These are phyloP conservation scores for Perognathus longimembris DNA, from an alignment of 2,113 vertebrate species.

Conservation along the genomic window DNA sequence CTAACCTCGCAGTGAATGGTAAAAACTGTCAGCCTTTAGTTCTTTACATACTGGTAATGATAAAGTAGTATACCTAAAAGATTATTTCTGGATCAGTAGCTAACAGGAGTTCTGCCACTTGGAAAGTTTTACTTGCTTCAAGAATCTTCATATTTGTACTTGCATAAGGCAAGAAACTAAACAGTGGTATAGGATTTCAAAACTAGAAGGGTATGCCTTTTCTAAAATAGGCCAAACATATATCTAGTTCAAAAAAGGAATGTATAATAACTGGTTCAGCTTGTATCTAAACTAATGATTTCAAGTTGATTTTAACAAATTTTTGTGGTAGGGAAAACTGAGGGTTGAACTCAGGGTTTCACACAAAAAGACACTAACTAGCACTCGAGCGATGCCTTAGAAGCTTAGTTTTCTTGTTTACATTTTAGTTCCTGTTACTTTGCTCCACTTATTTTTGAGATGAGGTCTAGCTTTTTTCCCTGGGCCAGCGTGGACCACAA, in stretches of 20 bases:
- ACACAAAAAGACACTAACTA: no score
- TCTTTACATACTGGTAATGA: not conserved
- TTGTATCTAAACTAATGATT: conserved; percentile 40
- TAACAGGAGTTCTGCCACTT: not conserved
- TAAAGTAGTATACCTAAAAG: not conserved
- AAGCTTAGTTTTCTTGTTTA: no score
- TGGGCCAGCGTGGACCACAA: no score
- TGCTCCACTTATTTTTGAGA: no score
- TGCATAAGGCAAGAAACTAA: not conserved
- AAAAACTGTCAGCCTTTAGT: not conserved
- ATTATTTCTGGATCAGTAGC: not conserved
- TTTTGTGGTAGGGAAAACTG: no score
- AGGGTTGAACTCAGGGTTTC: no score
- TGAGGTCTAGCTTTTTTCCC: no score
- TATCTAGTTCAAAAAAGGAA: not conserved
- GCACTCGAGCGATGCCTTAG: no score
- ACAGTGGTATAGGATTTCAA: not conserved
- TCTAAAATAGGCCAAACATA: not conserved
- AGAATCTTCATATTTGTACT: not conserved
- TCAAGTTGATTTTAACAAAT: conserved; percentile 2
- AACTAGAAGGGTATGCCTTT: not conserved
- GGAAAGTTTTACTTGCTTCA: conserved; percentile 1
- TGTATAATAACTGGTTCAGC: conserved; percentile 25
- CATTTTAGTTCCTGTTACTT: no score
- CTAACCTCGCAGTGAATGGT: not conserved